Evolutionary conservation across 1,140 invertebrate species (phyloP).

Genomic region (Meloidogyne exigua): DNA sequence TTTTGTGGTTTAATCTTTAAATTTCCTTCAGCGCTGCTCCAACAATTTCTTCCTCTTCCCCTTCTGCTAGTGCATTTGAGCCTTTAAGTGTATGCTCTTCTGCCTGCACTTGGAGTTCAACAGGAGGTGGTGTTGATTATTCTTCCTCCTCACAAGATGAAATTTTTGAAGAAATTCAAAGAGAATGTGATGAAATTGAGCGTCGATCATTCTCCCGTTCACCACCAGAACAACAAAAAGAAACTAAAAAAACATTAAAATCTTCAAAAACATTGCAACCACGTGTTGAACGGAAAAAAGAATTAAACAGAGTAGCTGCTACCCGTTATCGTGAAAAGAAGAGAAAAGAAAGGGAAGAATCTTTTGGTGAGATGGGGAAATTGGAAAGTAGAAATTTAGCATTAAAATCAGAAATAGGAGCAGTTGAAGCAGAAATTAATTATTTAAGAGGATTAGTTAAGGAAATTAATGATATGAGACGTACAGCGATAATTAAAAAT

Average conservation of each 20-base stretch:
- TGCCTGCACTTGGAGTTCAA: slow-evolving; percentile 28
- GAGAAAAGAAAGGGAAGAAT: slow-evolving; percentile 37
- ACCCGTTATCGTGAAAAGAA: slow-evolving; percentile 49
- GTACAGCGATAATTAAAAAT: neutral
- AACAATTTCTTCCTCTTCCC: slow-evolving; percentile 15
- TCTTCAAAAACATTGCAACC: neutral
- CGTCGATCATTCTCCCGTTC: slow-evolving; percentile 31
- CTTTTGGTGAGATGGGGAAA: slow-evolving; percentile 25
- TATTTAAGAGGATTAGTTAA: slow-evolving; percentile 36
- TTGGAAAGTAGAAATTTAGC: slow-evolving; percentile 35
- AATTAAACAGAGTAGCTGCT: slow-evolving; percentile 45
- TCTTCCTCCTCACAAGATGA: slow-evolving; percentile 37
- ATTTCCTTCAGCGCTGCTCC: neutral
- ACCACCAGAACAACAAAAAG: neutral
- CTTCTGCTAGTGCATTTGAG: slow-evolving; percentile 18
- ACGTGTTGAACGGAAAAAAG: slow-evolving; percentile 41
- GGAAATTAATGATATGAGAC: slow-evolving; percentile 31
- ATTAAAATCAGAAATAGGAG: slow-evolving; percentile 27
- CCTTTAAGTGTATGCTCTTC: slow-evolving; percentile 29
- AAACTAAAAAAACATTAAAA: neutral
- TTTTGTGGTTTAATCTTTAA: neutral
- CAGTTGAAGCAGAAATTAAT: slow-evolving; percentile 38
- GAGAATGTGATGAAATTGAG: slow-evolving; percentile 47
- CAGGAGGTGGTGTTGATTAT: slow-evolving; percentile 8
- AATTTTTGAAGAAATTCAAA: slow-evolving; percentile 42